Percentiles rank a stretch among this genome's conserved stretches.
phyloP scores from a whole-genome alignment of 2,888 invertebrate genomes.

The Gandaritis pyraliata region DNA sequence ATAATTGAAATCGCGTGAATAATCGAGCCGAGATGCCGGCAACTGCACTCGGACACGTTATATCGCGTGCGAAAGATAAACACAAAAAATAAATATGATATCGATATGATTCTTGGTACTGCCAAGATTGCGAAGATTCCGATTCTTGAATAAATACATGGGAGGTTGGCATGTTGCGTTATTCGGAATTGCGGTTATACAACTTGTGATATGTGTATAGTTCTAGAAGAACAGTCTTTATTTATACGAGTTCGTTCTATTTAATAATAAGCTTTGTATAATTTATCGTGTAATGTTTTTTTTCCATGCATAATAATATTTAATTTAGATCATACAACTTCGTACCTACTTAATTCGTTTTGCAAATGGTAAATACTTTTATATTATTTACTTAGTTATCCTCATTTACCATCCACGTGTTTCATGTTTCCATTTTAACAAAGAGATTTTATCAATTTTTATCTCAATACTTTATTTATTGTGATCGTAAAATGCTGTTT shows the following conservation, averaged over 20 bases:
- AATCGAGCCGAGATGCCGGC: slow-evolving; percentile 57
- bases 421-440: slow-evolving; percentile 1
- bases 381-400: not conserved
- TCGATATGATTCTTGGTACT: slow-evolving; percentile 37
- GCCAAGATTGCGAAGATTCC: slow-evolving; percentile 48
- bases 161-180: not conserved
- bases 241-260: no score
- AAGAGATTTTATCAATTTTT: not conserved
- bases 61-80: slow-evolving; percentile 63
- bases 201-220: not conserved
- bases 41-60: slow-evolving; percentile 64
- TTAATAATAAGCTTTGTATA: no score
- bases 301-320: no score
- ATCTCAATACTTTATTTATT: not conserved
- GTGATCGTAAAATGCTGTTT: not conserved
- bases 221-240: not conserved
- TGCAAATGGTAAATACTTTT: not conserved
- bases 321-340: no score
- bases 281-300: no score
- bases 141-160: slow-evolving; percentile 21
- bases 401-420: not conserved
- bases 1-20: slow-evolving; percentile 72
- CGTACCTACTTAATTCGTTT: no score
- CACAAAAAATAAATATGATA: slow-evolving; percentile 55
- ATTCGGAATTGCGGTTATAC: not conserved